phyloP scores from a whole-genome alignment of 2,113 vertebrate genomes.

The Gopherus evgoodei region DNA sequence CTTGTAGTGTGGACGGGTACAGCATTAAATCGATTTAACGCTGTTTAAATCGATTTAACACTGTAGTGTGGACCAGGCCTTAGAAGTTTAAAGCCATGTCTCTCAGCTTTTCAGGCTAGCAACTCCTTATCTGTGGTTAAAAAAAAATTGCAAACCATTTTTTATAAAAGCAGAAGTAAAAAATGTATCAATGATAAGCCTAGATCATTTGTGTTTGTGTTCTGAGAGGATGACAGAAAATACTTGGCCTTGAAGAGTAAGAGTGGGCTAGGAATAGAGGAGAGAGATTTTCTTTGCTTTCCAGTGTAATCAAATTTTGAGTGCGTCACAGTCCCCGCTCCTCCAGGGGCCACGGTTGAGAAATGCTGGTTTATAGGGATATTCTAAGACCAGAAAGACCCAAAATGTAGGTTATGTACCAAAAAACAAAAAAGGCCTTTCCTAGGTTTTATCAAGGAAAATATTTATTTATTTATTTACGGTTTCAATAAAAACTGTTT shows the following conservation, averaged over 20 bases:
- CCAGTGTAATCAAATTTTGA: not conserved
- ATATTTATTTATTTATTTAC: not conserved
- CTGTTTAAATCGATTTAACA: no score
- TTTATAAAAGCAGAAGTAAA: rapidly evolving
- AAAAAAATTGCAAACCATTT: not conserved
- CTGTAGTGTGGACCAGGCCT: no score
- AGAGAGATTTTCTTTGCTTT: rapidly evolving
- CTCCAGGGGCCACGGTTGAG: no score
- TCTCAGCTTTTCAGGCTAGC: rapidly evolving
- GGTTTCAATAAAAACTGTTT: not conserved
- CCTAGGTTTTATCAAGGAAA: not conserved
- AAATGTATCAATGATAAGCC: not conserved
- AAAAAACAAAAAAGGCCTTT: not conserved
- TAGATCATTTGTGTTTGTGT: not conserved
- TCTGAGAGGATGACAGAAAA: not conserved
- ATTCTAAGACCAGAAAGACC: not conserved
- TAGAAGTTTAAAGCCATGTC: not conserved
- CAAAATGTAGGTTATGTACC: not conserved
- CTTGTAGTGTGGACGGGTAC: no score
- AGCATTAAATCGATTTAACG: no score
- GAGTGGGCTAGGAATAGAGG: rapidly evolving
- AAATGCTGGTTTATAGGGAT: not conserved
- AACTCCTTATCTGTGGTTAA: rapidly evolving
- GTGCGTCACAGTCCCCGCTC: no score
- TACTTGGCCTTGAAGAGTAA: not conserved